phyloP scores from a whole-genome alignment of 2,113 vertebrate genomes.

The Psephotus haematonotus region DNA sequence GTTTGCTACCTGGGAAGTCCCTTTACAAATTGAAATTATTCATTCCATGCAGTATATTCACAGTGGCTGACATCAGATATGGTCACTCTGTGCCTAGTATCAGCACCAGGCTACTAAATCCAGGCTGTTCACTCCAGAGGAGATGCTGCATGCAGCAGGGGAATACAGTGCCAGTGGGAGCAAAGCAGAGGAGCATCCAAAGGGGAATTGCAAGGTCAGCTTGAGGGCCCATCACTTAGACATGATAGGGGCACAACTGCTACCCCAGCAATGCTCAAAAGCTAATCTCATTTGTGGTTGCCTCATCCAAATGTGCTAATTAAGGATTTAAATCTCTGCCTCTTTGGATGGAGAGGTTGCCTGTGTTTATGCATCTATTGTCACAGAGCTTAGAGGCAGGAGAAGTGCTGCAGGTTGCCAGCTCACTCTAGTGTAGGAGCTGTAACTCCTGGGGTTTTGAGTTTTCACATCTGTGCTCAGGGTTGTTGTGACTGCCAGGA shows the following conservation, averaged over 20 bases:
- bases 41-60: not conserved
- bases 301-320: conserved; percentile 40
- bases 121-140: not conserved
- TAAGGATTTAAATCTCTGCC: conserved; percentile 27
- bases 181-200: conserved; percentile 12
- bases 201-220: conserved; percentile 69
- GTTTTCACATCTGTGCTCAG: not conserved
- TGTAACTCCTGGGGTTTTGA: not conserved
- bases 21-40: not conserved
- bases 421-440: not conserved
- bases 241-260: not conserved
- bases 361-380: not conserved
- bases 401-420: conserved; percentile 10
- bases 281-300: not conserved
- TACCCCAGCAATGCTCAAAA: not conserved
- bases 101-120: not conserved
- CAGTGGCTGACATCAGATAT: not conserved
- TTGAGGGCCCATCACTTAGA: not conserved
- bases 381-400: conserved; percentile 1
- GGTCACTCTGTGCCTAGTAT: not conserved
- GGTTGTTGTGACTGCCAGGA: not conserved
- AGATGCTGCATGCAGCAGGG: not conserved
- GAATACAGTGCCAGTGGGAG: not conserved
- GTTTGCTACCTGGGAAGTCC: conserved; percentile 3
- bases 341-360: not conserved